These are phyloP conservation scores for Cephalopholis sonnerati DNA, from an alignment of 2,113 vertebrate genomes.

Conservation along the genomic window DNA sequence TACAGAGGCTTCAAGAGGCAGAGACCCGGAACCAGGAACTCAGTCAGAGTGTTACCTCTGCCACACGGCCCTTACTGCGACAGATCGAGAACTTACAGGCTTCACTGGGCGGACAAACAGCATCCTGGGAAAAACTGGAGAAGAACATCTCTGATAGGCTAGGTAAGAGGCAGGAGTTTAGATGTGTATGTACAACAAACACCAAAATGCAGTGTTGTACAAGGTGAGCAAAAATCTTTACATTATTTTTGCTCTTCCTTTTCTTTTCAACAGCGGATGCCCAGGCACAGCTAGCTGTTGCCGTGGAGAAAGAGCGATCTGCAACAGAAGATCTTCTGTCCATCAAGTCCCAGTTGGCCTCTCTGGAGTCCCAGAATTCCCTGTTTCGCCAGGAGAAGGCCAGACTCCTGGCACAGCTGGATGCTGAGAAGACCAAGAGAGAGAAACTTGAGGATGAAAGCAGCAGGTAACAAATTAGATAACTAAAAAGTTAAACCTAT, in stretches of 20 bases:
- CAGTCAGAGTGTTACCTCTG: constrained; percentile 94
- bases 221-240: not conserved
- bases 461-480: constrained; percentile 85
- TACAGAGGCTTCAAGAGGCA: constrained; percentile 94
- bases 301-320: constrained; percentile 93
- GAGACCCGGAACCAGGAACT: constrained; percentile 96
- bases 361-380: constrained; percentile 94
- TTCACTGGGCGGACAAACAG: constrained; percentile 91
- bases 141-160: constrained; percentile 97
- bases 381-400: constrained; percentile 94
- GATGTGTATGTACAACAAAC: not conserved
- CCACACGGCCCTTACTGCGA: constrained; percentile 93
- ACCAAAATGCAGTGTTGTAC: not conserved
- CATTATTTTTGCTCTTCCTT: not conserved
- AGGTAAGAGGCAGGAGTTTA: constrained; percentile 80
- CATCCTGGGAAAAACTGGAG: constrained; percentile 96
- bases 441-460: constrained; percentile 94
- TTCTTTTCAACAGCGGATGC: constrained; percentile 86
- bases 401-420: constrained; percentile 89
- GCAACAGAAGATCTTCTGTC: constrained; percentile 92
- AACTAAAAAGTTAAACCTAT: not conserved
- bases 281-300: constrained; percentile 92
- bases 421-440: constrained; percentile 89
- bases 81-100: constrained; percentile 98
- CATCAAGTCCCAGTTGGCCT: constrained; percentile 90